A percentile compares a stretch with the other conserved stretches of the same genome.
Conservation (phyloP, 2,113 vertebrate species). For the Varanus salvator region DNA sequence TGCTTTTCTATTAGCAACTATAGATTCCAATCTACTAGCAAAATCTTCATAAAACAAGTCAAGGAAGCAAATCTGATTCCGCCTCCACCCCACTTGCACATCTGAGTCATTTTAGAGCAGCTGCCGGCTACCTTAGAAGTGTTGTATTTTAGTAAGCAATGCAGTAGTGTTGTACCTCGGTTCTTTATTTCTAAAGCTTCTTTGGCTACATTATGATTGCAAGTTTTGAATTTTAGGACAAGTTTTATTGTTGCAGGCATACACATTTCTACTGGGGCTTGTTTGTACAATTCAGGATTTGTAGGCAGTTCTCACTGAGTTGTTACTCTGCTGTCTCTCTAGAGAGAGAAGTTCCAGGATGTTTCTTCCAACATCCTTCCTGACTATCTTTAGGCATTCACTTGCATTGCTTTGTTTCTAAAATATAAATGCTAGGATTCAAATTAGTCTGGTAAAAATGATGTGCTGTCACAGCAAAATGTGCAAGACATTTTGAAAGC, state of each 20-base stretch:
- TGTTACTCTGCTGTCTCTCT: background rate
- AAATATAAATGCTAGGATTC: background rate
- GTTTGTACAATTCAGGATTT: background rate
- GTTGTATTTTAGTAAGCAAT: background rate
- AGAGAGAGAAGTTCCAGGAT: background rate
- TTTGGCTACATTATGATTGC: background rate
- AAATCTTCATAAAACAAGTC: conserved; percentile 27
- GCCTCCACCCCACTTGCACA: background rate
- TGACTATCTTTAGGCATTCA: background rate
- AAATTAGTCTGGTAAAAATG: background rate
- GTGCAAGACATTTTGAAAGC: background rate
- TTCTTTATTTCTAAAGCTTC: conserved; percentile 14
- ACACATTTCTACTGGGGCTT: background rate
- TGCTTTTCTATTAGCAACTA: background rate
- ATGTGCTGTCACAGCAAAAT: background rate
- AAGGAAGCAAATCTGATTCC: conserved; percentile 16
- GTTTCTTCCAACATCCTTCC: background rate
- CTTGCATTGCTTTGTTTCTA: background rate
- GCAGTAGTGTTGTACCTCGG: background rate
- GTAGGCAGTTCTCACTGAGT: background rate
- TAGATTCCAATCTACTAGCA: background rate
- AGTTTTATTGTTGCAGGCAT: background rate
- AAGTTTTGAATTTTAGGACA: conserved; percentile 1
- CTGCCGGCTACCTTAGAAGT: background rate
- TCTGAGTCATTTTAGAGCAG: background rate